A percentile compares a stretch with the other conserved stretches of the same genome.
Conservation (phyloP, 2,888 invertebrate species). For the Arge pagana region DNA sequence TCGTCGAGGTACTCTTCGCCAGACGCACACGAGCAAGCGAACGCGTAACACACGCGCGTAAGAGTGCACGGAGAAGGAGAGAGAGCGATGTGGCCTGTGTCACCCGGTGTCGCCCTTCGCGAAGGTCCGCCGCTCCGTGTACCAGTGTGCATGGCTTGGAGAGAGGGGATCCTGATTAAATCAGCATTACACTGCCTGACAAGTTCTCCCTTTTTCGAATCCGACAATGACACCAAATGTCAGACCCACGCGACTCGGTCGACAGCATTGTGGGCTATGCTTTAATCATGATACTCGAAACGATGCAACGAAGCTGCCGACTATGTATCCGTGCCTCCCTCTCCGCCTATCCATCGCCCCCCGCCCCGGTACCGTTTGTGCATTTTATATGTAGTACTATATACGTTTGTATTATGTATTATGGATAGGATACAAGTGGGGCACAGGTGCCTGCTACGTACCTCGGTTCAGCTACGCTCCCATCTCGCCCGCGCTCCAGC, state of each 20-base stretch:
- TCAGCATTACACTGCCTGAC: constrained; percentile 52
- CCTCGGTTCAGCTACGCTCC: constrained; percentile 5
- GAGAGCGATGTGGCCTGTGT: constrained; percentile 1
- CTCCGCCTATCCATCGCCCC: too few species aligned
- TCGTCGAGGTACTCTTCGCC: too few species aligned
- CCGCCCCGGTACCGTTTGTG: too few species aligned
- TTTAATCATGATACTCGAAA: constrained; percentile 39
- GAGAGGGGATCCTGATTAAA: constrained; percentile 50
- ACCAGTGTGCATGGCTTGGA: neutral
- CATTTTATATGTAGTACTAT: too few species aligned
- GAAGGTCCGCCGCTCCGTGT: neutral
- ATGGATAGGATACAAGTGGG: constrained; percentile 30
- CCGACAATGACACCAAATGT: constrained; percentile 56
- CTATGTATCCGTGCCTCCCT: too few species aligned
- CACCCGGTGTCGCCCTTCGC: constrained; percentile 3
- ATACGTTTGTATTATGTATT: too few species aligned
- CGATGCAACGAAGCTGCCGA: neutral
- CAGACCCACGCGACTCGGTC: constrained; percentile 33
- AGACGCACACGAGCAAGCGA: too few species aligned
- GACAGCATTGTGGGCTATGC: constrained; percentile 38
- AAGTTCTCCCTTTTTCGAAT: constrained; percentile 21
- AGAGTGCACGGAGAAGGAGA: constrained; percentile 5
- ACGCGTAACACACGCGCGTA: too few species aligned
- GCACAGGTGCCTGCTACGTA: constrained; percentile 34
- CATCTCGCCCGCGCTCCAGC: neutral